Evolutionary conservation across 2,113 vertebrate genomes (phyloP).

Genomic region (Gavialis gangeticus): DNA sequence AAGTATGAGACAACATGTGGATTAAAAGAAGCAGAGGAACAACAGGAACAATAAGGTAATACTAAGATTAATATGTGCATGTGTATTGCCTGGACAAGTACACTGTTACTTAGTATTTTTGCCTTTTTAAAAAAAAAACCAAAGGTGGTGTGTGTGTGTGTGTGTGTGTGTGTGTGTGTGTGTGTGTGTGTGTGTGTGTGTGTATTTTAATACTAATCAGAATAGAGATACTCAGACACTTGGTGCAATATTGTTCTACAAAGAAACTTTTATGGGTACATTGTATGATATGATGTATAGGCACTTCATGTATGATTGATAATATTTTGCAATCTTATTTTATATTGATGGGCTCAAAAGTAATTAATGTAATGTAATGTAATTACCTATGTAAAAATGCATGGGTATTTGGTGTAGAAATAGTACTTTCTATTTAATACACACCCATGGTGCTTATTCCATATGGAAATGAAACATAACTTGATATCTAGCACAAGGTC

Average conservation of each 20-base stretch:
- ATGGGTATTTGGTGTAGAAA: neutral
- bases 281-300: neutral
- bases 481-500: neutral
- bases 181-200: neutral
- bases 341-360: neutral
- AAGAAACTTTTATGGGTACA: neutral
- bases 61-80: neutral
- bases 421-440: neutral
- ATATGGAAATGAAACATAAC: accelerated
- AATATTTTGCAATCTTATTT: neutral
- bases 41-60: neutral
- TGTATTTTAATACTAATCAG: constrained; percentile 6
- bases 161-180: neutral
- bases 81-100: neutral
- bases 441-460: neutral
- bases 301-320: neutral
- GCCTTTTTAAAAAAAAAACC: neutral
- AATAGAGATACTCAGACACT: neutral
- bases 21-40: neutral
- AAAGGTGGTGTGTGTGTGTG: neutral
- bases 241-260: neutral
- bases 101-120: neutral
- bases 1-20: neutral
- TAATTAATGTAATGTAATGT: neutral
- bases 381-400: neutral